phyloP scores from a whole-genome alignment of 2,888 invertebrate genomes.

The Antheraea assamensis region DNA sequence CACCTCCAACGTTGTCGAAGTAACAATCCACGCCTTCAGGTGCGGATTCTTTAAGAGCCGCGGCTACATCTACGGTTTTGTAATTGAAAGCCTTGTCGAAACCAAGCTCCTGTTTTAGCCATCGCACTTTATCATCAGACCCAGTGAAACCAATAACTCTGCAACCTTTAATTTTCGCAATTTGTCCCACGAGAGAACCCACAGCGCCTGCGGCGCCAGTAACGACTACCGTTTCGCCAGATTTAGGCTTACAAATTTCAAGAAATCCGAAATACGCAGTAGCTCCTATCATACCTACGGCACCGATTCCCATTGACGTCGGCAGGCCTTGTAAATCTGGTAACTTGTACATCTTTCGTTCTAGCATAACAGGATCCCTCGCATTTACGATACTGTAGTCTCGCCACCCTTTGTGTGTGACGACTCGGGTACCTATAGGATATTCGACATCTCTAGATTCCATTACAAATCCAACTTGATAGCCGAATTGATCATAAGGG shows the following conservation, averaged over 20 bases:
- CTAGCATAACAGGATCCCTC: constrained; percentile 29
- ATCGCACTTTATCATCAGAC: constrained; percentile 85
- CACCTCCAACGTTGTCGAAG: constrained; percentile 89
- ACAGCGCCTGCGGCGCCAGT: constrained; percentile 89
- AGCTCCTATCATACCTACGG: constrained; percentile 86
- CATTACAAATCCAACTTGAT: constrained; percentile 66
- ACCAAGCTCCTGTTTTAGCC: constrained; percentile 84
- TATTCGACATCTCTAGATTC: constrained; percentile 60
- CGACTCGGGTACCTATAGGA: constrained; percentile 82
- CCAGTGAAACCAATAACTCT: constrained; percentile 87
- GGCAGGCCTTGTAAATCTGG: constrained; percentile 81
- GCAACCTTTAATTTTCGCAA: constrained; percentile 86
- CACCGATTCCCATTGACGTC: constrained; percentile 83
- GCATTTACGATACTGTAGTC: constrained; percentile 63
- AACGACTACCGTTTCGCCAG: constrained; percentile 87
- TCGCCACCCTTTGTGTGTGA: constrained; percentile 86
- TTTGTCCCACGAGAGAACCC: constrained; percentile 88
- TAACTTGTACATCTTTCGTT: constrained; percentile 51
- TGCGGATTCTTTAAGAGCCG: constrained; percentile 83
- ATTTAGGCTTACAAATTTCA: constrained; percentile 86
- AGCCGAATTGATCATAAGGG: constrained; percentile 42
- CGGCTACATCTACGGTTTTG: constrained; percentile 81
- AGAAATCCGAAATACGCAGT: constrained; percentile 89
- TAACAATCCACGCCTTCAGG: constrained; percentile 88
- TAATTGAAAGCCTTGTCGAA: constrained; percentile 89